Evolutionary conservation across 2,888 invertebrate species (phyloP).

Genomic region (Drosophila algonquin): DNA sequence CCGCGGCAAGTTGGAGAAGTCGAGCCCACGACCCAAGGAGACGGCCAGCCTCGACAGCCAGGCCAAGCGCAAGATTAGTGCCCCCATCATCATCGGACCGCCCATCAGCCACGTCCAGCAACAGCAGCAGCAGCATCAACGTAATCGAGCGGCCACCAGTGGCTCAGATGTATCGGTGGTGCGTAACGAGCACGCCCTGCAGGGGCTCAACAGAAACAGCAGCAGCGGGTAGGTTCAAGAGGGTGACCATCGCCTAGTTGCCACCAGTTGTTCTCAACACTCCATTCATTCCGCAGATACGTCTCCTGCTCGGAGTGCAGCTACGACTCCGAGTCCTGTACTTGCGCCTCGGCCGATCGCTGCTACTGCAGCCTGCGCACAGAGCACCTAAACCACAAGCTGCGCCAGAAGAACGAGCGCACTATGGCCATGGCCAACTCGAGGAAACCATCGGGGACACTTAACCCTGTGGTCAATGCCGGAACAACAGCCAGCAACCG

Average conservation of each 20-base stretch:
- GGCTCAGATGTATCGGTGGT: constrained; percentile 87
- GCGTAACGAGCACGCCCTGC: constrained; percentile 85
- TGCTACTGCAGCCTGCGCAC: constrained; percentile 90
- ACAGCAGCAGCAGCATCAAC: constrained; percentile 78
- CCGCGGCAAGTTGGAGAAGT: constrained; percentile 76
- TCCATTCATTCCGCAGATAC: constrained; percentile 84
- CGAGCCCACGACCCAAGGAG: constrained; percentile 72
- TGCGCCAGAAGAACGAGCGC: constrained; percentile 76
- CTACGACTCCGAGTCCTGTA: constrained; percentile 93
- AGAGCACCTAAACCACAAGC: constrained; percentile 68
- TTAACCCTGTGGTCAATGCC: not conserved
- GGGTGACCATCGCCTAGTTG: no score
- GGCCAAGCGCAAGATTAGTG: constrained; percentile 53
- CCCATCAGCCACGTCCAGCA: constrained; percentile 62
- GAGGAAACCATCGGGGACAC: constrained; percentile 33
- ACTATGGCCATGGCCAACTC: constrained; percentile 58
- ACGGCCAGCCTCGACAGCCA: constrained; percentile 41
- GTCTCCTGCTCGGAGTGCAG: constrained; percentile 95
- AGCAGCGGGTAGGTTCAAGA: constrained; percentile 85
- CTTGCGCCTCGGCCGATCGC: constrained; percentile 90
- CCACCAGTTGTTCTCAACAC: not conserved
- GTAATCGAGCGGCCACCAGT: constrained; percentile 86
- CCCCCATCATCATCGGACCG: constrained; percentile 69
- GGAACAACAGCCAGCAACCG: constrained; percentile 59
- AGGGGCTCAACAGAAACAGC: constrained; percentile 87